These are phyloP conservation scores for Datnioides undecimradiatus DNA, from an alignment of 2,113 vertebrate genomes.

Conservation along the genomic window DNA sequence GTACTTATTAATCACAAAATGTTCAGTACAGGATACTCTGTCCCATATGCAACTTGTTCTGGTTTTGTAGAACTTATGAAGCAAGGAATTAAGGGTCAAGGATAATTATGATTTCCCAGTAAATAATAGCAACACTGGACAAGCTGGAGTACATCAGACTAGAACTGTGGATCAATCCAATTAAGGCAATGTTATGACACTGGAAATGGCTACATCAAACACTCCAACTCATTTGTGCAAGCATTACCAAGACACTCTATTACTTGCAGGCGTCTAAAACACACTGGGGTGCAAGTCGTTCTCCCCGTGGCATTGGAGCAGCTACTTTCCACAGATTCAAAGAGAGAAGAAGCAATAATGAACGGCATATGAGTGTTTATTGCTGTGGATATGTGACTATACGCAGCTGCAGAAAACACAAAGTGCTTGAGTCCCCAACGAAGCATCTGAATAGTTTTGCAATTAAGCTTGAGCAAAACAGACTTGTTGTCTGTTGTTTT, in stretches of 20 bases:
- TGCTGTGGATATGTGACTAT: neutral
- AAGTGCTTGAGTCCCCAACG: neutral
- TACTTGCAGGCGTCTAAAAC: conserved; percentile 13
- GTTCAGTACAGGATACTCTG: neutral
- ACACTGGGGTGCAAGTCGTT: conserved; percentile 3
- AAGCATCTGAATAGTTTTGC: neutral
- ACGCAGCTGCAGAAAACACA: neutral
- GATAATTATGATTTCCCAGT: neutral
- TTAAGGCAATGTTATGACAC: conserved; percentile 24
- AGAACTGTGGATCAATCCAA: conserved; percentile 24
- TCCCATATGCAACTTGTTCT: neutral
- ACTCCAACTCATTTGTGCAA: conserved; percentile 5
- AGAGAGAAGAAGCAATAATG: conserved; percentile 13
- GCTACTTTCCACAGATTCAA: neutral
- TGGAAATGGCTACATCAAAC: conserved; percentile 35
- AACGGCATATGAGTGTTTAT: neutral
- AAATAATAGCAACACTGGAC: conserved; percentile 13
- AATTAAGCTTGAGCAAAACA: conserved; percentile 5
- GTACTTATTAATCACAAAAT: neutral
- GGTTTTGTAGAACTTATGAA: neutral
- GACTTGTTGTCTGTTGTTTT: neutral
- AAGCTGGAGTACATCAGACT: neutral
- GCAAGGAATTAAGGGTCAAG: neutral
- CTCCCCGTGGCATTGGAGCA: neutral
- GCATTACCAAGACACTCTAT: conserved; percentile 37